Percentiles rank a stretch among this genome's conserved stretches.
Conservation (phyloP, 1,140 invertebrate species). For the Drosophila azteca region DNA sequence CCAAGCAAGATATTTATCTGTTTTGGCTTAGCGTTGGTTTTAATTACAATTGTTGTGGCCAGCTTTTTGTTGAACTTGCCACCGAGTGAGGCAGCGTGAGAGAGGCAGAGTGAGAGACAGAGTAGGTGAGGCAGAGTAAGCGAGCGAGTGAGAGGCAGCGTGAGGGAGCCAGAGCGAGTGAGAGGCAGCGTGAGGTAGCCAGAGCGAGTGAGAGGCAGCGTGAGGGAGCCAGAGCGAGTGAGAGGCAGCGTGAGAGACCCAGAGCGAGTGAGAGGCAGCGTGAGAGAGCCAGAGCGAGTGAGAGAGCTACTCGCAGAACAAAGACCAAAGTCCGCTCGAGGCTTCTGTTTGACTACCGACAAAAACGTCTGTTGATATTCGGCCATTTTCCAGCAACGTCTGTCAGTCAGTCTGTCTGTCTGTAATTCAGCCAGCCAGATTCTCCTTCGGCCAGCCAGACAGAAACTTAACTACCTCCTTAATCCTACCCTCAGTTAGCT, state of each 20-base stretch:
- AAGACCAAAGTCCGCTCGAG: slow-evolving; percentile 8
- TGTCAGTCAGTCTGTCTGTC: slow-evolving; percentile 23
- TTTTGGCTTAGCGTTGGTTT: slow-evolving; percentile 56
- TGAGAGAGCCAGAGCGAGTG: neutral
- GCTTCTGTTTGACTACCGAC: slow-evolving; percentile 28
- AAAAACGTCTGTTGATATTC: slow-evolving; percentile 31
- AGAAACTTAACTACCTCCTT: neutral
- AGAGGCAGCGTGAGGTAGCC: neutral
- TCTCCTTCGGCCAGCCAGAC: slow-evolving; percentile 9
- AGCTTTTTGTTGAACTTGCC: slow-evolving; percentile 45
- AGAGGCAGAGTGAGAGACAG: too few species aligned
- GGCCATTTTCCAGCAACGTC: slow-evolving; percentile 9
- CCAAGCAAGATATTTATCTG: slow-evolving; percentile 62
- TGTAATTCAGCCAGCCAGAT: slow-evolving; percentile 4
- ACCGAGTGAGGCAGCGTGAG: slow-evolving; percentile 9
- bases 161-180: too few species aligned
- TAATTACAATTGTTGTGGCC: slow-evolving; percentile 77
- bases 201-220: neutral
- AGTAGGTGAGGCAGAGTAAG: too few species aligned
- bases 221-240: neutral
- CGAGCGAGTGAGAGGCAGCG: too few species aligned
- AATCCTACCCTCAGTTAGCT: slow-evolving; percentile 13
- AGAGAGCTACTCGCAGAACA: neutral
- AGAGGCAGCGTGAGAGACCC: neutral
- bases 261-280: neutral